Evolutionary conservation across 2,888 invertebrate species (phyloP).

Genomic region (Drosophila affinis): DNA sequence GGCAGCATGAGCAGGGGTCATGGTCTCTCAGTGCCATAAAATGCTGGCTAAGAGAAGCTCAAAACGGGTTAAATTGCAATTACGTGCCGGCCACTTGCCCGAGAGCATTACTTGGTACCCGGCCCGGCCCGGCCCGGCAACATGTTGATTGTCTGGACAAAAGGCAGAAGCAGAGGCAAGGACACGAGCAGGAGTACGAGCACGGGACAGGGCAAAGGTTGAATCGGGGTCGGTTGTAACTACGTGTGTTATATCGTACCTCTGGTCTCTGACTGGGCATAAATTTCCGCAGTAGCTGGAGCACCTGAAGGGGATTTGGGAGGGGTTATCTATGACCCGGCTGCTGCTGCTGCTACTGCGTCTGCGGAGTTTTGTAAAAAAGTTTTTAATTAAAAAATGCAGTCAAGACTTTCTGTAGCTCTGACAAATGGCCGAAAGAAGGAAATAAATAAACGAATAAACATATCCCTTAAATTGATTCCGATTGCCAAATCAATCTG

Average conservation of each 20-base stretch:
- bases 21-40: slow-evolving; percentile 46
- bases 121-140: slow-evolving; percentile 32
- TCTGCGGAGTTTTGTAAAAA: slow-evolving; percentile 41
- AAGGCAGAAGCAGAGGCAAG: neutral
- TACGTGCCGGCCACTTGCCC: slow-evolving; percentile 61
- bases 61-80: slow-evolving; percentile 61
- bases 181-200: no score
- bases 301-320: neutral
- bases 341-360: slow-evolving; percentile 7
- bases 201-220: neutral
- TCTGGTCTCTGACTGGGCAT: slow-evolving; percentile 44
- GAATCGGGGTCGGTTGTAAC: slow-evolving; percentile 2
- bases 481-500: slow-evolving; percentile 62
- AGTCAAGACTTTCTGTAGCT: slow-evolving; percentile 20
- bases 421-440: neutral
- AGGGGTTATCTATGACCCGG: slow-evolving; percentile 50
- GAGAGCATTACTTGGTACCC: slow-evolving; percentile 49
- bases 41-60: slow-evolving; percentile 51
- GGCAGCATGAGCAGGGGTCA: slow-evolving; percentile 17
- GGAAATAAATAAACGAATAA: slow-evolving; percentile 13
- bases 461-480: slow-evolving; percentile 35
- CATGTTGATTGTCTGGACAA: slow-evolving; percentile 57
- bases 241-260: slow-evolving; percentile 28
- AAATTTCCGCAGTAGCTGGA: slow-evolving; percentile 33
- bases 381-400: slow-evolving; percentile 70